A percentile compares a stretch with the other conserved stretches of the same genome.
Evolutionary conservation across 2,113 vertebrate genomes (phyloP).

Genomic region (Passer domesticus): DNA sequence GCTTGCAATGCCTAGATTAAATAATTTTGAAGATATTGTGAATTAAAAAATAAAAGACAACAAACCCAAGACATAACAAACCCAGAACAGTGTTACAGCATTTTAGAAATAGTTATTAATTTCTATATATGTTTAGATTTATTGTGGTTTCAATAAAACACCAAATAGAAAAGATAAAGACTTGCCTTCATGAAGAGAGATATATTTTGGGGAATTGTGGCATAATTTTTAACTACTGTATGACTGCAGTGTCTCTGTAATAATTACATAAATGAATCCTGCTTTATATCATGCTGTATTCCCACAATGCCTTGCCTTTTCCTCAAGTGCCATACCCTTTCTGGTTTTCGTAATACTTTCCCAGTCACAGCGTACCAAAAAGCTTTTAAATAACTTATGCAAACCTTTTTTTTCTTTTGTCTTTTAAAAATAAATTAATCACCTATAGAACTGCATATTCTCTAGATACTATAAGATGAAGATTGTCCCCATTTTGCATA

Average conservation of each 20-base stretch:
- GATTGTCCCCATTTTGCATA: constrained; percentile 48
- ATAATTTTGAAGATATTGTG: background rate
- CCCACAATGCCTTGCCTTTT: background rate
- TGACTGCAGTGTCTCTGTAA: background rate
- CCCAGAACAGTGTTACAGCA: background rate
- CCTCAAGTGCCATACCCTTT: background rate
- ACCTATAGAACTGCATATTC: constrained; percentile 32
- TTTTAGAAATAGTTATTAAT: background rate
- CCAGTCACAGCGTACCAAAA: background rate
- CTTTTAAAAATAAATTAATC: background rate
- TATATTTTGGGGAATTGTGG: background rate
- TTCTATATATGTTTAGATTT: background rate
- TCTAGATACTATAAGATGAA: background rate
- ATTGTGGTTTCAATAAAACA: background rate
- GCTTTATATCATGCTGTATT: background rate
- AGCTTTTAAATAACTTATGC: constrained; percentile 36
- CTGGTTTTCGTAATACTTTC: constrained; percentile 6
- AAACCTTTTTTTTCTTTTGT: background rate
- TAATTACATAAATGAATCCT: constrained; percentile 9
- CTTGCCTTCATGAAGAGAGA: background rate
- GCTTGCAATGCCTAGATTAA: background rate
- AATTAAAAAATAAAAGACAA: background rate
- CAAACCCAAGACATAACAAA: background rate
- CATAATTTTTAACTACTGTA: background rate
- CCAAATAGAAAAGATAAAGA: background rate